These are phyloP conservation scores for Meloe dianella DNA, from an alignment of 2,888 invertebrate genomes.

Conservation along the genomic window DNA sequence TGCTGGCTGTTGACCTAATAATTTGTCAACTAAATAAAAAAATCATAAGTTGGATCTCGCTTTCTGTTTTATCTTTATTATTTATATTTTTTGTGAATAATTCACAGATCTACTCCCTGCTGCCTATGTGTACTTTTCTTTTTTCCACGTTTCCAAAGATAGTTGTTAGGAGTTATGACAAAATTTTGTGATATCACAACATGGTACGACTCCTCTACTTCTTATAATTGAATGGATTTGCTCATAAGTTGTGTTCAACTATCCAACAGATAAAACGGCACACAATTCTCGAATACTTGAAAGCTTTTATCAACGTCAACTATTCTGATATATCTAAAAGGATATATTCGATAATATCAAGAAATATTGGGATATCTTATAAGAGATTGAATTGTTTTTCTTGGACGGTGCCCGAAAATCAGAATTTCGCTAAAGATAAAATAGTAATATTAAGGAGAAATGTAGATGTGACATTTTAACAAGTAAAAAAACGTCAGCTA, in stretches of 20 bases:
- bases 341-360: neutral
- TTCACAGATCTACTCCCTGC: slow-evolving; percentile 27
- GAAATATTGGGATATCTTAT: neutral
- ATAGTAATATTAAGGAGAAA: too few species aligned
- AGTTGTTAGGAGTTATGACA: neutral
- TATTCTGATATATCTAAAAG: neutral
- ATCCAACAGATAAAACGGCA: neutral
- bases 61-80: slow-evolving; percentile 30
- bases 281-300: neutral
- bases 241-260: neutral
- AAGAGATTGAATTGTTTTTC: neutral
- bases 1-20: slow-evolving; percentile 14
- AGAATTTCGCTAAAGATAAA: too few species aligned
- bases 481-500: too few species aligned
- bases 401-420: too few species aligned
- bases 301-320: neutral
- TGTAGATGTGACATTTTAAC: too few species aligned
- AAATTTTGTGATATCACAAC: slow-evolving; percentile 1
- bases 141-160: neutral
- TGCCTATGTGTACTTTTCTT: neutral
- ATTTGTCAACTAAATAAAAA: slow-evolving; percentile 45
- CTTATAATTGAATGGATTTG: neutral
- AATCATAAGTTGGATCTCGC: too few species aligned
- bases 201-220: neutral
- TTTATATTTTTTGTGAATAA: slow-evolving; percentile 45